These are phyloP conservation scores for Caenorhabditis angaria DNA, from an alignment of 2,888 invertebrate species.

Conservation along the genomic window DNA sequence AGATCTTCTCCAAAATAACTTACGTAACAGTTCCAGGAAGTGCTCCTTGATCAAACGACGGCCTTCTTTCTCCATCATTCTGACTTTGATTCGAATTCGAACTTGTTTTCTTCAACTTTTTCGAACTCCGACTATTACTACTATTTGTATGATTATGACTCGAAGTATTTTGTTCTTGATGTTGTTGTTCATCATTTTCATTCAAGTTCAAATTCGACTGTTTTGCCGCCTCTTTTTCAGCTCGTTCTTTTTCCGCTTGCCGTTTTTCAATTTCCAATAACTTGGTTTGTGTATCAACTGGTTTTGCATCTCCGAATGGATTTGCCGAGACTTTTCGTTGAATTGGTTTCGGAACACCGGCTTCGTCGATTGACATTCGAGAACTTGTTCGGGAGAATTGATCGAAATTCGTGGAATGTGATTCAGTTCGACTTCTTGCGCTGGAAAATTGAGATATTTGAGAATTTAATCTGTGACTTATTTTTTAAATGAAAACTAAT, in stretches of 20 bases:
- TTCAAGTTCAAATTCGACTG: not conserved
- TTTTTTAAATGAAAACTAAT: not conserved
- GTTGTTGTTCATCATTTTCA: not conserved
- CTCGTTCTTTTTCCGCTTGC: constrained; percentile 21
- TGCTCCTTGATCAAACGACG: constrained; percentile 33
- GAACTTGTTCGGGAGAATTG: constrained; percentile 28
- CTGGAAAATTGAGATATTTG: constrained; percentile 8
- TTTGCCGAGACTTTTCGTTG: constrained; percentile 24
- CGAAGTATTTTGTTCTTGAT: not conserved
- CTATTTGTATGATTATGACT: not conserved
- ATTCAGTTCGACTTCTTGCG: constrained; percentile 32
- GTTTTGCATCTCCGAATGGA: constrained; percentile 47
- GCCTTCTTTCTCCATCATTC: not conserved
- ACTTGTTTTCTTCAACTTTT: not conserved
- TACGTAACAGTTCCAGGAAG: constrained; percentile 28
- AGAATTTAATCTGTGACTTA: not conserved
- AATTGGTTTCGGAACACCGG: not conserved
- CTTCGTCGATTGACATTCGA: constrained; percentile 19
- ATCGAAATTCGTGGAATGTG: constrained; percentile 25
- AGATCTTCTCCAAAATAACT: constrained; percentile 5
- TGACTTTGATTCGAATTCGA: not conserved
- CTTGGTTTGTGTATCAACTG: constrained; percentile 38
- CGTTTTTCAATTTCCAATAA: constrained; percentile 36
- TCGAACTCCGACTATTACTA: not conserved
- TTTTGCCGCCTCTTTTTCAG: constrained; percentile 3